Conservation (phyloP, 30 jellyfish, hydroid and myxozoan genomes). For the Chironex yamaguchii region DNA sequence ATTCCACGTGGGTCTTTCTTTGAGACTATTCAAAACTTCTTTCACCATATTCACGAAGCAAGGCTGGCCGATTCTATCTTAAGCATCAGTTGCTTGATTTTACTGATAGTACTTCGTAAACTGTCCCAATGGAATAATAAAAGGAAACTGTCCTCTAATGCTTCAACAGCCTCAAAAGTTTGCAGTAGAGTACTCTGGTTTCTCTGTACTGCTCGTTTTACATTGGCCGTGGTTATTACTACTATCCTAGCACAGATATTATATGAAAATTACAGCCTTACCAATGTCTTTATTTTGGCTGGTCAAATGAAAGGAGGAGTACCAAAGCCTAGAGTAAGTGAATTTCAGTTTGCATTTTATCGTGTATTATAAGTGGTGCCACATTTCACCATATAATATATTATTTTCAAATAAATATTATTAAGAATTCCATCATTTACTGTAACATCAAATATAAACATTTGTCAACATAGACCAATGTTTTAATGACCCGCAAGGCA, state of each 20-base stretch:
- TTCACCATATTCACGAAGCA: conserved; percentile 57
- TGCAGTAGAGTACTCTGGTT: conserved; percentile 60
- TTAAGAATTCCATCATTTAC: too few species aligned
- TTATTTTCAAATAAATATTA: too few species aligned
- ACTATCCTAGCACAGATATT: conserved; percentile 69
- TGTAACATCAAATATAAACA: too few species aligned
- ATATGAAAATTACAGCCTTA: conserved; percentile 28
- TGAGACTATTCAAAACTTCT: conserved; percentile 57
- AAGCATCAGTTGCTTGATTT: conserved; percentile 58
- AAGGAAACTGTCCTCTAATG: neutral
- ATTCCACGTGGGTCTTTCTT: conserved; percentile 56
- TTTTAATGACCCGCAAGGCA: too few species aligned
- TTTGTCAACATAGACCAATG: too few species aligned
- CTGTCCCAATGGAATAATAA: conserved; percentile 55
- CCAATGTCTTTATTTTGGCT: conserved; percentile 55
- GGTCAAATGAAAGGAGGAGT: conserved; percentile 77
- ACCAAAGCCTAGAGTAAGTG: conserved; percentile 71
- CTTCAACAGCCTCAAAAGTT: neutral
- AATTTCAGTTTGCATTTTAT: neutral
- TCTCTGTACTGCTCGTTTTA: conserved; percentile 67
- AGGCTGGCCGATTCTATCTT: conserved; percentile 62
- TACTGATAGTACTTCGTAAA: conserved; percentile 42
- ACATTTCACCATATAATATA: too few species aligned
- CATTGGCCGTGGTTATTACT: conserved; percentile 55
- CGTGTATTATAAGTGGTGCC: too few species aligned